Conservation (phyloP, 2,113 vertebrate species). For the Nannobrachium achirus region DNA sequence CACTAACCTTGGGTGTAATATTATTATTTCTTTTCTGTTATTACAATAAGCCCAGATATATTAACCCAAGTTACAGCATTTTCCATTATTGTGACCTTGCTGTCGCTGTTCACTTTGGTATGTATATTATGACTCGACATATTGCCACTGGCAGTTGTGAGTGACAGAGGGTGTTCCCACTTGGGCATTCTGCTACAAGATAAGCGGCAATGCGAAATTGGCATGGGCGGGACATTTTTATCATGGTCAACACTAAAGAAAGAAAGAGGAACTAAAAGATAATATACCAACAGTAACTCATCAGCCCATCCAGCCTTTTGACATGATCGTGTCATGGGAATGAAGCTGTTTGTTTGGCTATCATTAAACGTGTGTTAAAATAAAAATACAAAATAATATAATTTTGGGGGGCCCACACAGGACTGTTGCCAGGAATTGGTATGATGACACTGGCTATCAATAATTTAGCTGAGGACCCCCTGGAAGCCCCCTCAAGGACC, state of each 20-base stretch:
- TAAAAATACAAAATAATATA: no score
- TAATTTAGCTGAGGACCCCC: no score
- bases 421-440: no score
- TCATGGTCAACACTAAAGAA: conserved; percentile 53
- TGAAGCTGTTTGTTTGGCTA: neutral
- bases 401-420: neutral
- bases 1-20: no score
- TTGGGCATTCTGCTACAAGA: conserved; percentile 50
- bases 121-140: conserved; percentile 11
- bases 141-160: conserved; percentile 45
- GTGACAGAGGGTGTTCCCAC: conserved; percentile 69
- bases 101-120: no score
- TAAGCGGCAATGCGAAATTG: conserved; percentile 56
- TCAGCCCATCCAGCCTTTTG: neutral
- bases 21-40: neutral
- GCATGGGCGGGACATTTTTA: conserved; percentile 66
- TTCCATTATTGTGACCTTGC: neutral
- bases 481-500: no score
- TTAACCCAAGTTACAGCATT: neutral
- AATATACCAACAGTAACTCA: conserved; percentile 3
- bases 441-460: no score
- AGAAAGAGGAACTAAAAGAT: conserved; percentile 42
- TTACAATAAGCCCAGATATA: neutral
- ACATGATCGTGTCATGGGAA: neutral
- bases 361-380: neutral